Conservation (phyloP, 2,888 invertebrate species). For the Polydrusus tereticollis region DNA sequence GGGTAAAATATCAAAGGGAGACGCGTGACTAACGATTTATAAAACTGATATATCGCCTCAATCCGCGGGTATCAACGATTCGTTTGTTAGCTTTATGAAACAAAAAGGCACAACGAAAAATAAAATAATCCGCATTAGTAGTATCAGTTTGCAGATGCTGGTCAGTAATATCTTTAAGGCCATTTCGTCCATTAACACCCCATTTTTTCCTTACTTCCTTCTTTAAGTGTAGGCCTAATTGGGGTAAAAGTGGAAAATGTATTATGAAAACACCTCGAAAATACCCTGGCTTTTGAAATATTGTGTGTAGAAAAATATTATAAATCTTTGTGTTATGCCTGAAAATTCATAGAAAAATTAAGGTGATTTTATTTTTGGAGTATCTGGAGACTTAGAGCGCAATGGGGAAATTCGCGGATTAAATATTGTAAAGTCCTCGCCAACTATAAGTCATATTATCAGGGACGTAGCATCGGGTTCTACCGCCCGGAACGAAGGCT, state of each 20-base stretch:
- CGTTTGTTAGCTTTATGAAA: conserved; percentile 26
- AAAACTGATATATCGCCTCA: conserved; percentile 36
- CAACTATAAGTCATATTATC: too few species aligned
- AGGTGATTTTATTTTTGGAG: too few species aligned
- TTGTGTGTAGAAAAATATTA: background rate
- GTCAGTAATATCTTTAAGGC: conserved; percentile 26
- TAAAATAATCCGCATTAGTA: conserved; percentile 21
- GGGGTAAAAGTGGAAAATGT: conserved; percentile 18
- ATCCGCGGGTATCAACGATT: conserved; percentile 31
- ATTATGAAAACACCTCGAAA: conserved; percentile 21
- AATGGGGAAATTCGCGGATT: too few species aligned
- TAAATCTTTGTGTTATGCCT: background rate
- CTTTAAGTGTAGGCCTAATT: conserved; percentile 18
- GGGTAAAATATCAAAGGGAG: conserved; percentile 39
- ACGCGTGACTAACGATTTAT: conserved; percentile 32
- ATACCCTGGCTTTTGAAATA: background rate
- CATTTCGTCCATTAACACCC: conserved; percentile 19
- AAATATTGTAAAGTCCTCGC: too few species aligned
- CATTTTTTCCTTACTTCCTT: conserved; percentile 13
- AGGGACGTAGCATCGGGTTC: too few species aligned
- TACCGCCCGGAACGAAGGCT: too few species aligned
- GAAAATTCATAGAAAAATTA: too few species aligned
- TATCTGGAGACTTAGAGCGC: too few species aligned
- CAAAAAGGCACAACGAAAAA: conserved; percentile 5
- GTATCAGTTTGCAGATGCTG: conserved; percentile 19